Conservation (phyloP, 2,888 invertebrate genomes). For the Netelia virgata region DNA sequence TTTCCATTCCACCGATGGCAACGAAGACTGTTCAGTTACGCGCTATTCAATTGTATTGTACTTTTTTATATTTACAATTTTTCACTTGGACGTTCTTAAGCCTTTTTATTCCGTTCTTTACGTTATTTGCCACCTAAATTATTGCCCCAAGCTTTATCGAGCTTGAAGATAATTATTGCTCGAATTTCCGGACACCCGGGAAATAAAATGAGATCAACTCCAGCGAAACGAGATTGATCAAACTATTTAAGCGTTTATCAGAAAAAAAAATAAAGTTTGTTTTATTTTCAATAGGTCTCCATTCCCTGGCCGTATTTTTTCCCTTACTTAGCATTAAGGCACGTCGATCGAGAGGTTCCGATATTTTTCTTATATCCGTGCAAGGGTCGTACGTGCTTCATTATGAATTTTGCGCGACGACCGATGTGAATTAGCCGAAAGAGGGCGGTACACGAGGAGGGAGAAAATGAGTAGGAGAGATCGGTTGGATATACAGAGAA, state of each 20-base stretch:
- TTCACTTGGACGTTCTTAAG: neutral
- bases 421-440: conserved; percentile 17
- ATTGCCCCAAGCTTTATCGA: conserved; percentile 13
- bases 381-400: neutral
- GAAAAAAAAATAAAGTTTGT: conserved; percentile 28
- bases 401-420: conserved; percentile 14
- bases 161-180: conserved; percentile 19
- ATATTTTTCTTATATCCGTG: neutral
- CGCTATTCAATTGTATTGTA: no score
- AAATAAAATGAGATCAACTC: conserved; percentile 40
- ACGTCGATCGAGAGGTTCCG: neutral
- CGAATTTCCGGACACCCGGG: conserved; percentile 13
- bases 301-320: conserved; percentile 49
- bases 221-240: conserved; percentile 17
- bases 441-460: conserved; percentile 6
- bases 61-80: neutral
- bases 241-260: conserved; percentile 42
- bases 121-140: neutral
- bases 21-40: neutral
- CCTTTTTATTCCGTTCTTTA: neutral
- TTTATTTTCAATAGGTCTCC: conserved; percentile 51
- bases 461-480: conserved; percentile 36
- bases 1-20: neutral
- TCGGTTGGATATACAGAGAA: conserved; percentile 37
- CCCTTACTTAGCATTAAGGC: conserved; percentile 51